Evolutionary conservation across 2,797 vertebrate species (phyloP).

Genomic region (Myotis vivesi): DNA sequence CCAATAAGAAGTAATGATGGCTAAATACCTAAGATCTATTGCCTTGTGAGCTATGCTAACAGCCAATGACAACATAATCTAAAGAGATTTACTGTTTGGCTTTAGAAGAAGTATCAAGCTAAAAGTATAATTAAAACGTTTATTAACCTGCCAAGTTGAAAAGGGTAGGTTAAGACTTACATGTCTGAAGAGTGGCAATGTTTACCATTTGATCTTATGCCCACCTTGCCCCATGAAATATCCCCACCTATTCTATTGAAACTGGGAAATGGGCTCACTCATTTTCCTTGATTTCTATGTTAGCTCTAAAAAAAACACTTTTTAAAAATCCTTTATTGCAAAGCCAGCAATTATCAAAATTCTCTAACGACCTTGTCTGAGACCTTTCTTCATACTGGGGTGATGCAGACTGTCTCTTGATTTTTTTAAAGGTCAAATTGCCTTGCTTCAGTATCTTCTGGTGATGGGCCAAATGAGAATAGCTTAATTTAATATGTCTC

Average conservation of each 20-base stretch:
- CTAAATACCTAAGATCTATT: conserved; percentile 53
- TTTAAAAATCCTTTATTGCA: conserved; percentile 60
- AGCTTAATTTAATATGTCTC: conserved; percentile 77
- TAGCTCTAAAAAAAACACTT: conserved; percentile 45
- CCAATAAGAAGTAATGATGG: conserved; percentile 47
- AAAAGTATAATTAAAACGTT: conserved; percentile 71
- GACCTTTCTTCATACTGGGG: conserved; percentile 58
- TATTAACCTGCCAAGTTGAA: conserved; percentile 61
- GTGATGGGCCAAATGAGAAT: conserved; percentile 73
- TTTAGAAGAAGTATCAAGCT: conserved; percentile 66
- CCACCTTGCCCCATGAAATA: background rate
- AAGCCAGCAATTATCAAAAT: conserved; percentile 70
- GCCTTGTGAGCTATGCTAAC: conserved; percentile 51
- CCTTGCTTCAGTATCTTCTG: conserved; percentile 67
- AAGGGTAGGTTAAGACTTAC: conserved; percentile 43
- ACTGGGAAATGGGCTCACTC: background rate
- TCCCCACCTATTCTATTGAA: background rate
- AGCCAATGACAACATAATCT: conserved; percentile 65
- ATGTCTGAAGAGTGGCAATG: background rate
- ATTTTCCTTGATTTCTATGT: conserved; percentile 59
- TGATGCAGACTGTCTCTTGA: conserved; percentile 34
- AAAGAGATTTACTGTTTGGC: conserved; percentile 64
- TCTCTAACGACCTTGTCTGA: conserved; percentile 65
- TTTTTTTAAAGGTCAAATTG: conserved; percentile 76
- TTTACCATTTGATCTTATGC: conserved; percentile 1